Percentiles rank a stretch among this genome's conserved stretches.
These are phyloP conservation scores for Heliconius himera DNA, from an alignment of 1,140 invertebrate species.

Conservation along the genomic window DNA sequence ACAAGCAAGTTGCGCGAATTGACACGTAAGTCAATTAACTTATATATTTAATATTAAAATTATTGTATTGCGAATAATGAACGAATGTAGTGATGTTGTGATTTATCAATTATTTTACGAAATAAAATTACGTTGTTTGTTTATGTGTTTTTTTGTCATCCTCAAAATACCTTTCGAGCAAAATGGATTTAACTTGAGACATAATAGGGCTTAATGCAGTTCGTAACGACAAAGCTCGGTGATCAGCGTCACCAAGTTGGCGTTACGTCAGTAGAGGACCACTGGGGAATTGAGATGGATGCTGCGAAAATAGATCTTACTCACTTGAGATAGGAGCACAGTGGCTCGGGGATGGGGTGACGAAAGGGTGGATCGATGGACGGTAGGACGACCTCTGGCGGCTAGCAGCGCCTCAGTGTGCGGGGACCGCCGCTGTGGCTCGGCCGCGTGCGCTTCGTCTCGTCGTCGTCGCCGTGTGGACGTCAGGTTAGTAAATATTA, in stretches of 20 bases:
- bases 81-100: slow-evolving; percentile 52
- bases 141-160: slow-evolving; percentile 29
- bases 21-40: slow-evolving; percentile 34
- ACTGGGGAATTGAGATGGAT: slow-evolving; percentile 31
- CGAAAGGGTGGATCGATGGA: slow-evolving; percentile 69
- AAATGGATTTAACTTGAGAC: slow-evolving; percentile 7
- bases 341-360: slow-evolving; percentile 32
- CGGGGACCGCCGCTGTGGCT: slow-evolving; percentile 29
- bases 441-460: slow-evolving; percentile 17
- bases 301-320: slow-evolving; percentile 35
- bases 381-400: slow-evolving; percentile 53
- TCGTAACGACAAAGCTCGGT: slow-evolving; percentile 46
- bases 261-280: slow-evolving; percentile 61
- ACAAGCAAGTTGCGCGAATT: slow-evolving; percentile 37
- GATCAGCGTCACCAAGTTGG: slow-evolving; percentile 55
- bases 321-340: slow-evolving; percentile 30
- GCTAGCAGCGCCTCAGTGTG: slow-evolving; percentile 37
- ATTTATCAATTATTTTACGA: slow-evolving; percentile 45
- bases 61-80: slow-evolving; percentile 19
- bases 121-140: slow-evolving; percentile 67
- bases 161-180: not conserved
- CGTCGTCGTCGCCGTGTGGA: slow-evolving; percentile 1
- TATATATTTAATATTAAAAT: slow-evolving; percentile 13
- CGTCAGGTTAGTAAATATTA: slow-evolving; percentile 34
- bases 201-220: slow-evolving; percentile 20